phyloP scores from a whole-genome alignment of 1,140 invertebrate species.

The Neomicropteryx cornuta region DNA sequence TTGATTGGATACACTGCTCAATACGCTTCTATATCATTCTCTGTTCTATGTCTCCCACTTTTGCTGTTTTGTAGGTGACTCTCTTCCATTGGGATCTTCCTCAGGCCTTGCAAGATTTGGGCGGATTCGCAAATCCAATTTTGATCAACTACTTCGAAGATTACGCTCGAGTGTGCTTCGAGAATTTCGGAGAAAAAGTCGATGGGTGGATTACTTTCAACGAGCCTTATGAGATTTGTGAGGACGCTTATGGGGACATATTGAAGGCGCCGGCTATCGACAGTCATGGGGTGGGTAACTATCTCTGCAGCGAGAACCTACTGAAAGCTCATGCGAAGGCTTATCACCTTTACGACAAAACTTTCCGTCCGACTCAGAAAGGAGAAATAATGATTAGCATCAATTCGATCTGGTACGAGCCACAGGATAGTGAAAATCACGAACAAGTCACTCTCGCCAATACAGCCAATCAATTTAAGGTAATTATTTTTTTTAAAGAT shows the following conservation, averaged over 20 bases:
- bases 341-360: slow-evolving; percentile 43
- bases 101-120: slow-evolving; percentile 36
- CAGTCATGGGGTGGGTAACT: slow-evolving; percentile 39
- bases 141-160: slow-evolving; percentile 43
- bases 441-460: slow-evolving; percentile 33
- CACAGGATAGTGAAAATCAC: slow-evolving; percentile 26
- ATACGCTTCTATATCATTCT: no score
- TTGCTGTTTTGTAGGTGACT: slow-evolving; percentile 29
- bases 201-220: slow-evolving; percentile 48
- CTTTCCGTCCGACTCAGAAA: slow-evolving; percentile 32
- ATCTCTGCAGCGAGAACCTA: slow-evolving; percentile 43
- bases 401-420: slow-evolving; percentile 38
- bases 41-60: no score
- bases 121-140: slow-evolving; percentile 36
- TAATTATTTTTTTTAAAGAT: no score
- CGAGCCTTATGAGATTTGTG: slow-evolving; percentile 41
- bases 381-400: slow-evolving; percentile 40
- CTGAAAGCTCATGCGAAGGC: slow-evolving; percentile 42
- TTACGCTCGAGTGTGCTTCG: slow-evolving; percentile 40
- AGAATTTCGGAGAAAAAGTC: slow-evolving; percentile 39
- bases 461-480: slow-evolving; percentile 39
- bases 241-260: slow-evolving; percentile 42
- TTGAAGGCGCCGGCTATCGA: slow-evolving; percentile 35
- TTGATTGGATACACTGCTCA: no score
- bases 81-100: slow-evolving; percentile 41